These are phyloP conservation scores for Phalera bucephala DNA, from an alignment of 2,888 invertebrate genomes.

Conservation along the genomic window DNA sequence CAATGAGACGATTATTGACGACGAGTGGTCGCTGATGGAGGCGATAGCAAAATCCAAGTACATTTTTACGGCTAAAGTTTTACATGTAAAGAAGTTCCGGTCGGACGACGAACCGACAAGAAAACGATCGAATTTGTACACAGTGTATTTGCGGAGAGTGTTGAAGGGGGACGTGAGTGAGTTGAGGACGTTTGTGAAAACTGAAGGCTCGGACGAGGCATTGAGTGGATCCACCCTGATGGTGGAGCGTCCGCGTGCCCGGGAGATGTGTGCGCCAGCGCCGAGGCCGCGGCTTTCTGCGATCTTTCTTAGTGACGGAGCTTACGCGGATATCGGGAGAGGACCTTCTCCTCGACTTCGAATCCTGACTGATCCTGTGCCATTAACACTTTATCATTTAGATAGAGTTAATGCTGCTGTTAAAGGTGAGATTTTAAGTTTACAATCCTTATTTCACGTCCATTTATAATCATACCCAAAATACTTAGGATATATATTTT, in stretches of 20 bases:
- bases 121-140: conserved; percentile 70
- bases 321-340: conserved; percentile 46
- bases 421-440: conserved; percentile 71
- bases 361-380: conserved; percentile 75
- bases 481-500: too few species aligned
- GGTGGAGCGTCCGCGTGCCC: conserved; percentile 60
- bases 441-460: too few species aligned
- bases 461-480: too few species aligned
- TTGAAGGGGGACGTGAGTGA: conserved; percentile 73
- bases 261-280: conserved; percentile 66
- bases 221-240: conserved; percentile 68
- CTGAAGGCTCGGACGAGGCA: conserved; percentile 55
- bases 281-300: conserved; percentile 75
- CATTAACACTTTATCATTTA: conserved; percentile 77
- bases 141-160: conserved; percentile 70
- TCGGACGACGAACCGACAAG: conserved; percentile 45
- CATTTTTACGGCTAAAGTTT: conserved; percentile 79
- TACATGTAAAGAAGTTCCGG: conserved; percentile 69
- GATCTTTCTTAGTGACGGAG: conserved; percentile 70
- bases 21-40: conserved; percentile 77
- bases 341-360: conserved; percentile 58
- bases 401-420: conserved; percentile 80
- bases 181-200: conserved; percentile 60
- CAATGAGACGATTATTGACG: conserved; percentile 77
- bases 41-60: conserved; percentile 77